Base-by-base conservation (phyloP, 2,888 invertebrate genomes). In the Scaptomyza flava region DNA sequence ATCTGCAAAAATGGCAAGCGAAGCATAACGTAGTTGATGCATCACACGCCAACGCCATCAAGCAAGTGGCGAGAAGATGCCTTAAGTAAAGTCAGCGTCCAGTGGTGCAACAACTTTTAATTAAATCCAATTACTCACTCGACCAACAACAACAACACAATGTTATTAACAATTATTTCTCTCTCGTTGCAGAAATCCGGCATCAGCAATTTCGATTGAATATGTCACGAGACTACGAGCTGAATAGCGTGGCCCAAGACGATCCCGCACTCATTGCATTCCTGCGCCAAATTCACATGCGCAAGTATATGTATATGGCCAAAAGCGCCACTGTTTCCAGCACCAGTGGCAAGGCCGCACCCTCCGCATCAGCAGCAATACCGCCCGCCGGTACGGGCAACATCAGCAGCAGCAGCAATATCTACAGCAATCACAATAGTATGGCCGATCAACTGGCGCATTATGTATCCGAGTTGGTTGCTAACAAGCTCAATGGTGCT, bases 151-250 rank as follows among this genome's bases (percentile, higher is more conserved):
- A 48, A 31, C 57, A 54, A 51, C 20, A 50, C 34, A 7, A 23
- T 38, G 23, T 6, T 27, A 9, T 11, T 62, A 52, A 30, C 30
- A 48, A 3, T 7, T 46, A n/a, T 9, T 7, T 38, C n/a, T 48
- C 1, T 52, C 17, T 65, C 56, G 65, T 68, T 72, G 17, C 90
- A 95, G 95, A 95, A 7, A 93, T 95, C 77, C 94, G 94, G 68
- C 95, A 95, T 68, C 95, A 96, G 89, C 96, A 96, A 91, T 96
- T 96, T 92, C 94, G 95, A 38, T 93, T 95, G 75, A 96, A 96
- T 92, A 95, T 96, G 95, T 95, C 95, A 51, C 94, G 95, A 73
- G 96, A 96, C 91, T 95, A 95, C 91, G 96, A 96, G 89, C 93
- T 96, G 77, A 93, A 94, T 34, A 93, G 94, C 87, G 95, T 96